A percentile compares a stretch with the other conserved stretches of the same genome.
Evolutionary conservation across 2,888 invertebrate genomes (phyloP).

Genomic region (Ariolimax columbianus): DNA sequence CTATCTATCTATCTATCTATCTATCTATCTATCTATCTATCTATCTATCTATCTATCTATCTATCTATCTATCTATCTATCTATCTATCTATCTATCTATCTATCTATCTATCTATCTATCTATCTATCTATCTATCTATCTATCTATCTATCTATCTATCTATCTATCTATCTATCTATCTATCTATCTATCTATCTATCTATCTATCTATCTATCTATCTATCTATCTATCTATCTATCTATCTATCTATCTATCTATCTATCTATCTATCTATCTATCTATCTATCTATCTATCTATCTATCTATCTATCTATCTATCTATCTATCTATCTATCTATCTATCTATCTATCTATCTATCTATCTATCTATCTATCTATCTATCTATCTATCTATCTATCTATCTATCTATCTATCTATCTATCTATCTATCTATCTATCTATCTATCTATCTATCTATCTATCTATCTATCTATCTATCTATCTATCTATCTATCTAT

Average conservation of each 20-base stretch:
- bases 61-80: background rate
- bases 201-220: too few species aligned
- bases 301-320: background rate
- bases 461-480: conserved; percentile 4
- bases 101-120: conserved; percentile 5
- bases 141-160: conserved; percentile 8
- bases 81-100: background rate
- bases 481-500: conserved; percentile 2
- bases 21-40: conserved; percentile 4
- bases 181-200: too few species aligned
- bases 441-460: conserved; percentile 4
- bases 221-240: too few species aligned
- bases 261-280: background rate
- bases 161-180: background rate
- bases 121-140: conserved; percentile 8
- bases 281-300: background rate
- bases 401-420: background rate
- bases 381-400: too few species aligned
- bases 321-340: too few species aligned
- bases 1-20: conserved; percentile 4
- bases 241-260: too few species aligned
- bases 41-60: conserved; percentile 2
- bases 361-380: background rate
- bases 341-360: background rate
- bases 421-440: conserved; percentile 4